Conservation (phyloP, 2,797 vertebrate species). For the Lateolabrax maculatus region DNA sequence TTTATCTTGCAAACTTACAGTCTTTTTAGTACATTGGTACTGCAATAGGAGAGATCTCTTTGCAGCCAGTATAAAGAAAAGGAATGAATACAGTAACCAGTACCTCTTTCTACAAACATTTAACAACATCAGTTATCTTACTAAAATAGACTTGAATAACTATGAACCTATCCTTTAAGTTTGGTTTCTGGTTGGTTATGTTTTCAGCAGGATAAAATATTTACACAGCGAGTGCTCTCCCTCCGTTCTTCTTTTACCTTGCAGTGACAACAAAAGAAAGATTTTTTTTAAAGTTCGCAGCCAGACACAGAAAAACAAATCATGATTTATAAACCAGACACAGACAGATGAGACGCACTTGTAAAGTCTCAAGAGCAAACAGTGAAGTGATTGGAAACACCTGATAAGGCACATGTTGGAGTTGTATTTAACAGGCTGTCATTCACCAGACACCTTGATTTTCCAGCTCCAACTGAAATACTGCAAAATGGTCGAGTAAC, state of each 20-base stretch:
- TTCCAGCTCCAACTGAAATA: not conserved
- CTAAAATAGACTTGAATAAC: too few relatives aligned
- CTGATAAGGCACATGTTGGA: not conserved
- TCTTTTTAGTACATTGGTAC: too few relatives aligned
- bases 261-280: not conserved
- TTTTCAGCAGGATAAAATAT: not conserved
- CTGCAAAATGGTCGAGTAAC: not conserved
- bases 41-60: too few relatives aligned
- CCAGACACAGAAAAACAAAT: slow-evolving; percentile 14
- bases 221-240: not conserved
- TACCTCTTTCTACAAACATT: too few relatives aligned
- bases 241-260: not conserved
- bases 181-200: not conserved
- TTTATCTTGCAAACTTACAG: too few relatives aligned
- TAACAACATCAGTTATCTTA: too few relatives aligned
- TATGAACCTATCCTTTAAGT: not conserved
- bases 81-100: too few relatives aligned
- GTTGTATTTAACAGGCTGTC: slow-evolving; percentile 10
- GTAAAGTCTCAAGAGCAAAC: too few relatives aligned
- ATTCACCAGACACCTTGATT: not conserved
- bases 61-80: too few relatives aligned
- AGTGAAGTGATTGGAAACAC: not conserved
- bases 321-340: not conserved
- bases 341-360: not conserved
- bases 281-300: not conserved